Conservation (phyloP, 2,113 vertebrate genomes). For the Rhagologus leucostigma region DNA sequence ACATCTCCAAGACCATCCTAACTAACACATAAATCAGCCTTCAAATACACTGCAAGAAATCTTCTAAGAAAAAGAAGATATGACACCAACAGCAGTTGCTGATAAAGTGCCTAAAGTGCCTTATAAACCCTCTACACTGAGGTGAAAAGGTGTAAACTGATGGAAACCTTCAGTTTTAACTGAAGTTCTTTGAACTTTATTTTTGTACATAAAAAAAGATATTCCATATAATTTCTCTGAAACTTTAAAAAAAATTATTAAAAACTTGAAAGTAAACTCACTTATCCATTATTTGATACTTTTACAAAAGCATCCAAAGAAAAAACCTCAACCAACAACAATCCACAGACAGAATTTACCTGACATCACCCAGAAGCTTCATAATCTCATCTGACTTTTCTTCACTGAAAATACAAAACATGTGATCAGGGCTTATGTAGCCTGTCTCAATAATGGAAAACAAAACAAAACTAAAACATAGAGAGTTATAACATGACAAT, state of each 20-base stretch:
- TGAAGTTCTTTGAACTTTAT: background rate
- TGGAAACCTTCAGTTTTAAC: too few species aligned
- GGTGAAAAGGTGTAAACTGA: background rate
- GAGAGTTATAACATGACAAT: background rate
- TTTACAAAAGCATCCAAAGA: background rate
- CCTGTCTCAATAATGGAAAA: background rate
- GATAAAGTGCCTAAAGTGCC: background rate
- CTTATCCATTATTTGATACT: background rate
- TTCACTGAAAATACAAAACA: slow-evolving; percentile 80
- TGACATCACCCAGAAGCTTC: slow-evolving; percentile 94
- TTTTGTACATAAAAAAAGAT: background rate
- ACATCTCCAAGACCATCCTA: background rate
- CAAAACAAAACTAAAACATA: background rate
- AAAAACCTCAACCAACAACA: background rate
- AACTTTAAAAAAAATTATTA: background rate
- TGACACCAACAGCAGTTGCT: background rate
- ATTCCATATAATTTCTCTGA: background rate
- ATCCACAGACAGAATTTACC: slow-evolving; percentile 68
- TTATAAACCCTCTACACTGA: background rate
- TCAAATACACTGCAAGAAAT: background rate
- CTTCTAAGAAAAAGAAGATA: background rate
- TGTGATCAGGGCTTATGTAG: background rate
- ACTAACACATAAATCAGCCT: background rate
- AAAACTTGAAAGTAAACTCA: background rate
- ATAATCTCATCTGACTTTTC: slow-evolving; percentile 98